phyloP scores from a whole-genome alignment of 2,888 invertebrate species.

The Polydesmus complanatus region DNA sequence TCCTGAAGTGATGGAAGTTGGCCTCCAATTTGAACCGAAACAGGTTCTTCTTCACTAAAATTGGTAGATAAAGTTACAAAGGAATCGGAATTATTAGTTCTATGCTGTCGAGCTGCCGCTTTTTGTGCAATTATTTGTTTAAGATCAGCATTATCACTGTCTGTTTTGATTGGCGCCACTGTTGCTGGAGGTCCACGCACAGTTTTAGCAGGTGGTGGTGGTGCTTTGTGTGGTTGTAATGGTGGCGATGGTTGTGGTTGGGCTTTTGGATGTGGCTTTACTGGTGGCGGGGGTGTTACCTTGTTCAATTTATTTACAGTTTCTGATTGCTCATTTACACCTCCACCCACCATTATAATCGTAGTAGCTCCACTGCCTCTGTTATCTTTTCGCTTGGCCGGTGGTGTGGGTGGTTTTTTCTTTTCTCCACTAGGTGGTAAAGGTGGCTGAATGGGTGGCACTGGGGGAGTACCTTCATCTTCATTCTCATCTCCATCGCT shows the following conservation, averaged over 20 bases:
- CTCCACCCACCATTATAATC: not conserved
- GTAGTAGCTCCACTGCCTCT: not conserved
- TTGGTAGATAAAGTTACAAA: not conserved
- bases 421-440: constrained; percentile 11
- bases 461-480: constrained; percentile 22
- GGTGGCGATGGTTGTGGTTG: constrained; percentile 9
- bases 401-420: constrained; percentile 15
- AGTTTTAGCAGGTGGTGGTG: not conserved
- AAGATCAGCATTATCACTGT: constrained; percentile 16
- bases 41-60: not conserved
- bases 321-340: not conserved
- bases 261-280: not conserved
- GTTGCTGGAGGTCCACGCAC: not conserved
- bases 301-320: not conserved
- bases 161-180: not conserved
- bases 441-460: constrained; percentile 8
- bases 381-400: constrained; percentile 9
- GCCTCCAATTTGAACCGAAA: not conserved
- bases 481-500: constrained; percentile 56
- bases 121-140: constrained; percentile 25
- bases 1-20: not conserved
- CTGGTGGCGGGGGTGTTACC: not conserved
- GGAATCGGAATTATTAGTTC: constrained; percentile 14
- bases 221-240: constrained; percentile 4
- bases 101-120: constrained; percentile 24